Base-by-base conservation (phyloP, 2,888 invertebrate species). In the Callimorpha dominula region DNA sequence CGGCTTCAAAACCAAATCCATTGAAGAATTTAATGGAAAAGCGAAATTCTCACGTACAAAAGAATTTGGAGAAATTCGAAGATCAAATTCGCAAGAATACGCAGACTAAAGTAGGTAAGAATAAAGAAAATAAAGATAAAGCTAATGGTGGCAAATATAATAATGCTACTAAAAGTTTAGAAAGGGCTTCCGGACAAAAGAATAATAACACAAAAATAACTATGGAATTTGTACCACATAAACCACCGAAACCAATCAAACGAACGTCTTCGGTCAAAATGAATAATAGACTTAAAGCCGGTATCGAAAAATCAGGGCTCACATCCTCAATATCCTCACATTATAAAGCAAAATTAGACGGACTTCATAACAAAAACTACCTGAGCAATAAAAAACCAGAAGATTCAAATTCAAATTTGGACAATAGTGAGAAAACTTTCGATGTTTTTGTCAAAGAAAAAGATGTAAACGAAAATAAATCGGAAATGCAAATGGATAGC, bases 211-310 rank as follows among this genome's bases (percentile, higher is more conserved):
- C 87, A 11, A 95, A 96, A 88, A 92, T 94, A 42, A 94, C 94
- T 1, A 95, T 96, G 95, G 96, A 96, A 68, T 96, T 96, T 85
- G 97, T 97, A 0, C 97, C 97, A 0, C 97, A 97, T 82, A 97
- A 97, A 84, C 97, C 97, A 0, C 97, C 97, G 0, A 97, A 97
- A 88, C 97, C 97, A 0, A 96, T 97, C 0, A 96, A 97, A 70
- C 93, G 97, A 62, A 97, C 97, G 12, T 97, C 97, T 6, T 97
- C 97, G 40, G 96, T 96, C 65, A 96, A 96, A 83, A 92, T 96
- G 54, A 96, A 96, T 76, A 96, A 96, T 65, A 93, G 96, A 85
- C 84, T 95, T 0, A 95, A 96, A 89, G 92, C 94, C 12, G 92
- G 93, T 0, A 81, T 94, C 68, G 96, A 96, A 62, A 96, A 96